A percentile compares a stretch with the other conserved stretches of the same genome.
Evolutionary conservation across 2,113 vertebrate species (phyloP).

Genomic region (Spermophilus dauricus): DNA sequence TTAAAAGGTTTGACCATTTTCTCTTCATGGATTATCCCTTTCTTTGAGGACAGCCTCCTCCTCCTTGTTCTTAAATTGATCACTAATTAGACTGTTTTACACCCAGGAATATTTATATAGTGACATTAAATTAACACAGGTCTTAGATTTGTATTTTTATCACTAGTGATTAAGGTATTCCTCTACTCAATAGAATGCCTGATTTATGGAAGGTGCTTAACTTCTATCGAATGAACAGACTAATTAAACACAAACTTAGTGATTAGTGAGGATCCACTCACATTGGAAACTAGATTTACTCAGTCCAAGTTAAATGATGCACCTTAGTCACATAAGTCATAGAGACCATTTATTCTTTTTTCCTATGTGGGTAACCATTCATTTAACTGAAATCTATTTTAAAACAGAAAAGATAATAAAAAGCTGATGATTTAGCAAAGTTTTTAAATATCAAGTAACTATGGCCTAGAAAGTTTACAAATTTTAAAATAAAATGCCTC

Average conservation of each 20-base stretch:
- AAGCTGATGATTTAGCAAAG: neutral
- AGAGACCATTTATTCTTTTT: neutral
- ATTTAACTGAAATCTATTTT: slow-evolving; percentile 51
- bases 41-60: neutral
- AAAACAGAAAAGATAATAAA: slow-evolving; percentile 29
- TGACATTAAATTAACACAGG: neutral
- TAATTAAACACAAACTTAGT: neutral
- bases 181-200: neutral
- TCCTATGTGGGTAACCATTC: neutral
- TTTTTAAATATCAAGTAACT: neutral
- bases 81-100: neutral
- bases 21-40: neutral
- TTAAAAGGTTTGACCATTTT: neutral
- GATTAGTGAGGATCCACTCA: neutral
- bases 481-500: slow-evolving; percentile 21
- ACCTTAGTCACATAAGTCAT: neutral
- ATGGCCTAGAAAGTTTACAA: neutral
- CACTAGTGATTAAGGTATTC: neutral
- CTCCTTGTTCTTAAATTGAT: neutral
- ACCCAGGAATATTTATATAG: neutral
- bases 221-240: neutral
- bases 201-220: neutral
- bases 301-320: neutral
- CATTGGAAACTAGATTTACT: neutral
- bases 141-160: slow-evolving; percentile 40